Evolutionary conservation across 1,140 invertebrate species (phyloP), one percentile per base, ranked within the genome.

Genomic region (Cyphomyrmex costatus): DNA sequence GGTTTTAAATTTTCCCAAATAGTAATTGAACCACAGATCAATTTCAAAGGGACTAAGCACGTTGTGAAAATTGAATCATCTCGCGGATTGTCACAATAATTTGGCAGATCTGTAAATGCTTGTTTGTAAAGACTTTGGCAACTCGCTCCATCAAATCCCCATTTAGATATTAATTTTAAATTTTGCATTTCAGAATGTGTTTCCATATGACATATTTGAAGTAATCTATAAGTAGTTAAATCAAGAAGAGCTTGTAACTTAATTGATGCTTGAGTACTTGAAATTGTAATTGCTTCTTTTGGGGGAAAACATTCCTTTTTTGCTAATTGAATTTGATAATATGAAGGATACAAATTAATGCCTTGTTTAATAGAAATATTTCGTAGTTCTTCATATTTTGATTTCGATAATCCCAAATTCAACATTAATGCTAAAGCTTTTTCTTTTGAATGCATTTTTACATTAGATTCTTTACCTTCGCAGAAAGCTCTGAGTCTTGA

Each of bases 61-160:
- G 42, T 27, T 7, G 16, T 16, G 19, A 70, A 49, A 70, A 70
- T 8, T 4, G 66, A 27, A 16, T 14, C 12, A 24, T 70, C 66
- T 49, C 12, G 49, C 6, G 66, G 66, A n/a, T n/a, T n/a, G n/a
- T n/a, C n/a, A n/a, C n/a, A n/a, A n/a, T n/a, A n/a, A n/a, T n/a
- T n/a, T n/a, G n/a, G n/a, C n/a, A n/a, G n/a, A n/a, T n/a, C n/a
- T n/a, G n/a, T n/a, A n/a, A n/a, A n/a, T n/a, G n/a, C n/a, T n/a
- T n/a, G n/a, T 70, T 70, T 70, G 66, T 8, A 7, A 49, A 49
- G 14, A 1, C 21, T 49, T n/a, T 53, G 51, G 6, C 51, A 3
- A 19, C 42, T 70, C 3, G 66, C 66, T 6, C 36, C 21, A 49
- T 70, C 66, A 70, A 70, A 70, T 14, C 66, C 66, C 66, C 42